Evolutionary conservation across 2,797 vertebrate species (phyloP).

Genomic region (Phrynocephalus guinanensis): DNA sequence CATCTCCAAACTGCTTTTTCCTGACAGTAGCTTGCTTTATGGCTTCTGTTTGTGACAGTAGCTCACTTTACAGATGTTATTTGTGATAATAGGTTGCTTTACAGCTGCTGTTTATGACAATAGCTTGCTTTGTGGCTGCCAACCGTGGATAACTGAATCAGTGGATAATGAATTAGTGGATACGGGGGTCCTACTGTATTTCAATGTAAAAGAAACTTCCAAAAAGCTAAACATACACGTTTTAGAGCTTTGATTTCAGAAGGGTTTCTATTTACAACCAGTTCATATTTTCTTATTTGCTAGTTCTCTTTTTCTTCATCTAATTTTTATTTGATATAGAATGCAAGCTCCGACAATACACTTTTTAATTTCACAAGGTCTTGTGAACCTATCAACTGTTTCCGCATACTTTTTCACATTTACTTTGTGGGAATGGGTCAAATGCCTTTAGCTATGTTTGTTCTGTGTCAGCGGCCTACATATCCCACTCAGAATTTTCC

Average conservation of each 20-base stretch:
- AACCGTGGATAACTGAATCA: too few species aligned
- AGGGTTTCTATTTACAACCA: accelerated
- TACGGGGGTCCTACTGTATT: neutral
- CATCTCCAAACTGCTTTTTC: too few species aligned
- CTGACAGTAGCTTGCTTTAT: too few species aligned
- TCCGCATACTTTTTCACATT: neutral
- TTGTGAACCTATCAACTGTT: neutral
- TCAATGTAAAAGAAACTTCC: too few species aligned
- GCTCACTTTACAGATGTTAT: too few species aligned
- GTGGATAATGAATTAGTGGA: too few species aligned
- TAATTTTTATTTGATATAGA: neutral
- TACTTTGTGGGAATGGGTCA: neutral
- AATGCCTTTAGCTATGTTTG: neutral
- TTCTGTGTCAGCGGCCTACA: neutral
- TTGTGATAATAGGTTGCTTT: too few species aligned
- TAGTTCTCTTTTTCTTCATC: accelerated
- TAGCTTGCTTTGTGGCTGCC: too few species aligned
- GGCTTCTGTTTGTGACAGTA: too few species aligned
- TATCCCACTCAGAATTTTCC: neutral
- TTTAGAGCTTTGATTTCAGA: accelerated
- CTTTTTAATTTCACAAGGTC: neutral
- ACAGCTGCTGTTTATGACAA: too few species aligned
- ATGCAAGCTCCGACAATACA: neutral
- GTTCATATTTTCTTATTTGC: neutral
- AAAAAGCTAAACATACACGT: neutral